Base-by-base conservation (phyloP, 2,113 vertebrate genomes). In the Pluvianellus socialis region DNA sequence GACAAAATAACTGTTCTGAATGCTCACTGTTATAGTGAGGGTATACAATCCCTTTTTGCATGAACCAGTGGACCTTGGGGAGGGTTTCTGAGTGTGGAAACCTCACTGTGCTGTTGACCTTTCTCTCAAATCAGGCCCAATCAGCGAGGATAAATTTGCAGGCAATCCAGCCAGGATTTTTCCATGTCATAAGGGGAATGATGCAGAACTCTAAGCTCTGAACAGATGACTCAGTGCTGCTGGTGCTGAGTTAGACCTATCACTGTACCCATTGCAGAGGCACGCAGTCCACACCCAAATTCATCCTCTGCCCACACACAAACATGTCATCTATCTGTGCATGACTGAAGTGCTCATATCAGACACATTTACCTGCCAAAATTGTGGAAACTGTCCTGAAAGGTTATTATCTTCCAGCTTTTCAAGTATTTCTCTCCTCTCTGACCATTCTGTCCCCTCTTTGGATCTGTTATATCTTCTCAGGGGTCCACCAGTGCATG, bases 221-320 rank as follows among this genome's bases (percentile, higher is more conserved):
- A 88, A 91, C 67, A 90, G 90, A 91, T 96, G 95, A 96, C 68
- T 97, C 96, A 95, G 95, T 95, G 93, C 96, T n/a, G 72, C 67
- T 95, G 86, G 67, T 68, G 80, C 94, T 85, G 88, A 96, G 93
- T 96, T 94, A 94, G 88, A 73, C 90, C 92, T 97, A 93, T 91
- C 67, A 17, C 72, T 92, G 87, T 86, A 86, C 63, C 79, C 85
- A 82, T 89, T 96, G 97, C 85, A 91, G 86, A 97, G 94, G 59
- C 66, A 91, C 0, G 58, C 89, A 88, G 86, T 91, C 52, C 92
- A 94, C 93, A 94, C 90, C 93, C 92, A 94, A 92, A 89, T 89
- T 92, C 94, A 92, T 94, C 70, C 92, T 85, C 97, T 96, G 89
- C 94, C 95, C 86, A 97, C 95, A 90, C 79, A 95, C 42, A 50